Base-by-base conservation (phyloP, 53 echinoderm and acorn worm genomes). In the Zoroaster sp. region DNA sequence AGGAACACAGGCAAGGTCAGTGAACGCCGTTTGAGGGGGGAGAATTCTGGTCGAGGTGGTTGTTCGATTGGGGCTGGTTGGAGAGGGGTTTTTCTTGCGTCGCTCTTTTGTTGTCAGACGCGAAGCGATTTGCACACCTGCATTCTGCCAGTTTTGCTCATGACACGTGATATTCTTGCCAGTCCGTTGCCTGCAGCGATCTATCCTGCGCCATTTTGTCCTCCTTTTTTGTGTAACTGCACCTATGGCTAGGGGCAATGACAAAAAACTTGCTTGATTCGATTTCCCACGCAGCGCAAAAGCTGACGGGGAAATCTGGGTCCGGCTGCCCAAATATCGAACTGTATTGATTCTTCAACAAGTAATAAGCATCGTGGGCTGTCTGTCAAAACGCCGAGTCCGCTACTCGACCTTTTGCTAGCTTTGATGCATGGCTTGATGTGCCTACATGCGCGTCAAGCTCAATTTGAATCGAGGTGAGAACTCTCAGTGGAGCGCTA, bases 101-200 rank as follows among this genome's bases (percentile, higher is more conserved):
- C 46, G 90, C 59, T 82, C 72, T 81, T 89, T 81, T 89, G 81
- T 89, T 89, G 55, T 52, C 40, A 40, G 35, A 21, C 73, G 59
- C 55, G 82, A 32, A 43, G 73, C 82, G 73, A 82, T 89, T 73
- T 89, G 54, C 74, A 82, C 90, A 89, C 90, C 90, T 89, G 90
- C 90, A 73, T 46, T 59, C 59, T 38, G 63, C 59, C 72, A 51
- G 81, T 81, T 72, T 59, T 2, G 73, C 37, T 54, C 90, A 82
- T 89, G 90, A 89, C 82, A 89, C 90, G 82, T 82, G 90, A 89
- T 89, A 89, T 55, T 80, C 81, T 33, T 81, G 73, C 81, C 37
- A 53, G 72, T 66, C 55, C 43, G 82, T 72, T 38, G 90, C 90
- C 90, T 30, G 43, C 53, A 89, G 90, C 81, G 31, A 82, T 89